Conservation (phyloP, 1,140 invertebrate genomes). For the Sarcophaga peregrina region DNA sequence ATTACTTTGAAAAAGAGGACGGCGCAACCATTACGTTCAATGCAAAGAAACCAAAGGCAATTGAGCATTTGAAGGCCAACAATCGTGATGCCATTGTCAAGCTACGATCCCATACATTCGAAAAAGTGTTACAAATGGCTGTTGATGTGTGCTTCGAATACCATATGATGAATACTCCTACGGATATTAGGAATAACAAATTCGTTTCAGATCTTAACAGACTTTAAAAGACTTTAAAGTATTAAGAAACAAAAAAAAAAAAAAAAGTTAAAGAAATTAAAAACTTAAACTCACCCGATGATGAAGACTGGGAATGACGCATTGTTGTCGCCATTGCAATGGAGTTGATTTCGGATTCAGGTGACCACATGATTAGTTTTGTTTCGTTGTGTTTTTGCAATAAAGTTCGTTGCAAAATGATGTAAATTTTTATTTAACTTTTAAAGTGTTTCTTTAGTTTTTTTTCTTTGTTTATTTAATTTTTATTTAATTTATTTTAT, state of each 20-base stretch:
- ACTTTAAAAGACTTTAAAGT: not conserved
- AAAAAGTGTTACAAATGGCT: too few species aligned
- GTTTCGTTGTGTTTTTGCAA: conserved; percentile 15
- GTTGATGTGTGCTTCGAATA: too few species aligned
- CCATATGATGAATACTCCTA: not conserved
- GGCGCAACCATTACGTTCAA: too few species aligned
- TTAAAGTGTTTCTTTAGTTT: conserved; percentile 31
- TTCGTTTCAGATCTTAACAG: not conserved
- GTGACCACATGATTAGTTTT: conserved; percentile 62
- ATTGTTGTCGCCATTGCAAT: conserved; percentile 68
- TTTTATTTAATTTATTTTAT: conserved; percentile 8
- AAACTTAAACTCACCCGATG: conserved; percentile 63
- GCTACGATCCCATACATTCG: too few species aligned
- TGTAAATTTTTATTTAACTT: conserved; percentile 11
- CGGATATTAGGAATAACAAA: not conserved
- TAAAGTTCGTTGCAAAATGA: not conserved
- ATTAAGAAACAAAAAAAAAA: too few species aligned
- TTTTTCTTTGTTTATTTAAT: conserved; percentile 20
- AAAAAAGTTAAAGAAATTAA: not conserved
- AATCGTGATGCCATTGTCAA: too few species aligned
- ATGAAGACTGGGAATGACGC: conserved; percentile 65
- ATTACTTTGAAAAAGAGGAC: too few species aligned
- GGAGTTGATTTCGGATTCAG: conserved; percentile 67
- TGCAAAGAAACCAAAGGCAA: too few species aligned
- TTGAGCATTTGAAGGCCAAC: too few species aligned